Conservation (phyloP, 2,113 vertebrate species). For the Raja brachyura region DNA sequence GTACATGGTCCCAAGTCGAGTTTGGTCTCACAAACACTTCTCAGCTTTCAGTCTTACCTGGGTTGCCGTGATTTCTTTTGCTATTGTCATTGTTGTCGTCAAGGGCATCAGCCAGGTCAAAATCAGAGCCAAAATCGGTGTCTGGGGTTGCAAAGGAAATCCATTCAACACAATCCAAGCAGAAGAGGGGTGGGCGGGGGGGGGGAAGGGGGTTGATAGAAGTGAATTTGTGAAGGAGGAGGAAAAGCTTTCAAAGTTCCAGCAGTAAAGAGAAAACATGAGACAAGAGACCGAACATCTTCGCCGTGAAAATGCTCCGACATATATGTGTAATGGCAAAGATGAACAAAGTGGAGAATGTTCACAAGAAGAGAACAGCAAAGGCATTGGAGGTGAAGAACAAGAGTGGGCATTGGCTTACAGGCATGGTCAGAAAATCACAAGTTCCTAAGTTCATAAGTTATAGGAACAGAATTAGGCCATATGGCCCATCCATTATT, state of each 20-base stretch:
- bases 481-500: no score
- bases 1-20: background rate
- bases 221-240: background rate
- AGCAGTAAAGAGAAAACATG: background rate
- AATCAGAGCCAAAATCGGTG: conserved; percentile 42
- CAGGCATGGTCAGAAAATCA: no score
- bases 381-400: no score
- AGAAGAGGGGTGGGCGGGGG: background rate
- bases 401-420: no score
- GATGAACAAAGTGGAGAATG: no score
- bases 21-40: background rate
- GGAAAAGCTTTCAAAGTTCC: background rate
- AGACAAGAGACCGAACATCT: no score
- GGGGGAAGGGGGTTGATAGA: background rate
- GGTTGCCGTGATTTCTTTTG: conserved; percentile 49
- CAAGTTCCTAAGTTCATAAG: no score
- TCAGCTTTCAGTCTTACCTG: conserved; percentile 40
- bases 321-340: no score
- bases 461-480: no score
- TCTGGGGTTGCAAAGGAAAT: background rate
- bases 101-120: conserved; percentile 72
- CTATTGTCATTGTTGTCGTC: conserved; percentile 63
- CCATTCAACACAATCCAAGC: background rate
- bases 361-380: no score
- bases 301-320: no score